Base-by-base conservation (phyloP, 2,888 invertebrate genomes). In the Drosophila antonietae region DNA sequence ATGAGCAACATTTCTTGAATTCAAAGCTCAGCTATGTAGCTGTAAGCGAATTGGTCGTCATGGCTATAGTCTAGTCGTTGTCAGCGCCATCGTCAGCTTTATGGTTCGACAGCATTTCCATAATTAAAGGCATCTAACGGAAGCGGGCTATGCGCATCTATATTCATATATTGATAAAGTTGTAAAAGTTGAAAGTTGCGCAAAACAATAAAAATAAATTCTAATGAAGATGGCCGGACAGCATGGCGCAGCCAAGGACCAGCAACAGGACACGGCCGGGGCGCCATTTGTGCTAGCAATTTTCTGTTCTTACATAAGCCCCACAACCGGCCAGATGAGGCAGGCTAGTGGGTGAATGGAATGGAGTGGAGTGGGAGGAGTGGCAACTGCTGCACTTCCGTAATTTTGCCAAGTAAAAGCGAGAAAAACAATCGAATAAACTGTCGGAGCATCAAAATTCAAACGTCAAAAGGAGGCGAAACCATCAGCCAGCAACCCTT, bases 351-450 rank as follows among this genome's bases (percentile, higher is more conserved):
- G 52, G 18, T 3, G 39, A 6, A 12, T 10, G 35, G 10, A 7
- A 6, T 7, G 1, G 0, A 7, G 5, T 28, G 39, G 39, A 15
- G 15, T 2, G 37, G 59, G 44, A 37, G 59, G 23, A n/a, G 56
- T 44, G 56, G 35, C 41, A 79, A 28, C 39, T 73, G 81, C 81
- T 87, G 90, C 89, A 86, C 79, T 90, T 86, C 90, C 88, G 90
- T 89, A 90, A 77, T 90, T 89, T 84, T 88, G 59, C 75, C 57
- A 66, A 78, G 73, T 18, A 81, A 89, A 86, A 87, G 85, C 85
- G 88, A 87, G 89, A 89, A 89, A 90, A 87, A 90, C 87, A 87
- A 90, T 90, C 88, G 88, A 88, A 90, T 89, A 90, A 89, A 90
- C 90, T 89, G 90, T 89, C 86, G 78, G 81, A 73, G 83, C 87